phyloP scores from a whole-genome alignment of 37 sponge, comb jelly and placozoan species.

The Geodia barretti region DNA sequence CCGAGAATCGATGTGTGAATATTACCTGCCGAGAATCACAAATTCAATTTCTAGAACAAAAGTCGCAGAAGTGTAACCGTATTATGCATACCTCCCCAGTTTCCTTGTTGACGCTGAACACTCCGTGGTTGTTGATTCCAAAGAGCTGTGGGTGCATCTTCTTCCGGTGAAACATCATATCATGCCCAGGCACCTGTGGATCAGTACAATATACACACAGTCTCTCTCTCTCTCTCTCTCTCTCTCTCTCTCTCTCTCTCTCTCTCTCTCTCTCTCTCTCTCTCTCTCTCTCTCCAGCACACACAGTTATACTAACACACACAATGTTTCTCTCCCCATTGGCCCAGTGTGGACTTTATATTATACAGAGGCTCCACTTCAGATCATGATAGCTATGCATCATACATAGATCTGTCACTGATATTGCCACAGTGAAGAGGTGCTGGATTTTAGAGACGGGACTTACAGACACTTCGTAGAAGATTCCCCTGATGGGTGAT shows the following conservation, averaged over 20 bases:
- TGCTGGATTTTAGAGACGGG: too few species aligned
- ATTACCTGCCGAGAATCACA: conserved; percentile 5
- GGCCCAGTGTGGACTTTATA: too few species aligned
- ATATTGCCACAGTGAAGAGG: too few species aligned
- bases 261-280: conserved; percentile 49
- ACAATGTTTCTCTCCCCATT: too few species aligned
- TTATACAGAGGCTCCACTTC: too few species aligned
- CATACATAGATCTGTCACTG: too few species aligned
- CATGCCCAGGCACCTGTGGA: conserved; percentile 39
- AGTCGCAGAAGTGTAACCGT: not conserved
- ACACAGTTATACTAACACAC: too few species aligned
- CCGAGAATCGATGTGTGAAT: conserved; percentile 31
- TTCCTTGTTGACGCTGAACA: conserved; percentile 25
- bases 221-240: conserved; percentile 39
- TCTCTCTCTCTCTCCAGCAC: conserved; percentile 68
- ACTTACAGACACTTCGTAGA: conserved; percentile 63
- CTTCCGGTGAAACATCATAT: conserved; percentile 49
- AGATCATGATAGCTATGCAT: too few species aligned
- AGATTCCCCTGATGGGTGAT: conserved; percentile 45
- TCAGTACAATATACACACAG: not conserved
- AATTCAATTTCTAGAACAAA: too few species aligned
- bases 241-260: conserved; percentile 41
- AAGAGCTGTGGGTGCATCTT: conserved; percentile 45
- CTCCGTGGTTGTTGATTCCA: conserved; percentile 38
- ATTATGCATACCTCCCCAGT: conserved; percentile 25